Percentiles rank a stretch among this genome's conserved stretches.
These are phyloP conservation scores for Sarotherodon lohbergeri DNA, from an alignment of 2,113 vertebrate genomes.

Conservation along the genomic window DNA sequence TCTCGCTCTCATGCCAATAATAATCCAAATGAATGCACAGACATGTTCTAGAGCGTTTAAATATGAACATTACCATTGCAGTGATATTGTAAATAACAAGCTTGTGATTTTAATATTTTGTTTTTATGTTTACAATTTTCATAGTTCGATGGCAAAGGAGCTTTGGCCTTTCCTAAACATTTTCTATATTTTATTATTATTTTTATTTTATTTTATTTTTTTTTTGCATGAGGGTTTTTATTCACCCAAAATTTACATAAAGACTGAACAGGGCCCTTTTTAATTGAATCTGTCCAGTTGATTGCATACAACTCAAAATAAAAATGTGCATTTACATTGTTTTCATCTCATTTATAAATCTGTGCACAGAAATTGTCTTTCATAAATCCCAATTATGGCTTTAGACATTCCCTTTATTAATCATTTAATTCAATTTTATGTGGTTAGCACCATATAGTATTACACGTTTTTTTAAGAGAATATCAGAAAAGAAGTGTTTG, in stretches of 20 bases:
- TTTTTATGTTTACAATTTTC: not conserved
- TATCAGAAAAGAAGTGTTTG: not conserved
- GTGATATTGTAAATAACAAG: not conserved
- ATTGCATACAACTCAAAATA: not conserved
- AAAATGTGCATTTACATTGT: not conserved
- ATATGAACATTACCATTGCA: not conserved
- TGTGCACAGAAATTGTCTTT: not conserved
- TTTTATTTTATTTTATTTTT: not conserved
- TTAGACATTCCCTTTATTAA: not conserved
- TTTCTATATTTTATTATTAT: not conserved
- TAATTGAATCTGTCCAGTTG: not conserved
- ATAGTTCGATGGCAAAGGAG: not conserved
- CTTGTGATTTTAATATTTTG: not conserved
- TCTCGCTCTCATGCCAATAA: not conserved
- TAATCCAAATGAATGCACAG: not conserved
- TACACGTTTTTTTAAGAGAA: not conserved
- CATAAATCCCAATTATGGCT: not conserved
- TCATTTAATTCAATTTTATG: not conserved
- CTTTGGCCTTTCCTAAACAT: not conserved
- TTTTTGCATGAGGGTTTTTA: not conserved
- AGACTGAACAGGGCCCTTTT: not conserved
- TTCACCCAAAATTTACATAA: not conserved
- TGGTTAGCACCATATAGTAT: not conserved
- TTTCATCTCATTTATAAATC: not conserved
- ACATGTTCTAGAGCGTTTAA: not conserved